A percentile compares a stretch with the other conserved stretches of the same genome.
Evolutionary conservation across 1,140 invertebrate species (phyloP).

Genomic region (Sitodiplosis mosellana): DNA sequence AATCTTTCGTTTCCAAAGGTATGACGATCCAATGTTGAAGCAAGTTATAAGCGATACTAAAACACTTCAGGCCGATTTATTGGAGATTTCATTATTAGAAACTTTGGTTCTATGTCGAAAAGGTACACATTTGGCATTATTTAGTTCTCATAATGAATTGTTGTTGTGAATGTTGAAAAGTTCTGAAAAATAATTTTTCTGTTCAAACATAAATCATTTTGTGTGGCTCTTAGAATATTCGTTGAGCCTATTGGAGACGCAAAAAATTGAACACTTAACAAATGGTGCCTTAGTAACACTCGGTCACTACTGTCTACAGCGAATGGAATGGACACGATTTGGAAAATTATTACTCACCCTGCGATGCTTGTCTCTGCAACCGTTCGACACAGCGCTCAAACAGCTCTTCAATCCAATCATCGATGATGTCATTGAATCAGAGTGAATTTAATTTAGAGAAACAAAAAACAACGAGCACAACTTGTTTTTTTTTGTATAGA

Average conservation of each 20-base stretch:
- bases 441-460: no score
- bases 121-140: no score
- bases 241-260: conserved; percentile 10
- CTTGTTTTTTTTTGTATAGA: no score
- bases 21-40: conserved; percentile 18
- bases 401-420: conserved; percentile 18
- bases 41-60: conserved; percentile 17
- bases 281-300: conserved; percentile 18
- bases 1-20: conserved; percentile 6
- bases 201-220: no score
- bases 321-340: conserved; percentile 18
- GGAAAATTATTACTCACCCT: conserved; percentile 18
- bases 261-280: conserved; percentile 13
- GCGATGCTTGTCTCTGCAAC: conserved; percentile 15
- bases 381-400: conserved; percentile 15
- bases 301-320: conserved; percentile 17
- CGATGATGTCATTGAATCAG: conserved; percentile 7
- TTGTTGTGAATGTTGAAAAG: no score
- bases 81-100: conserved; percentile 41
- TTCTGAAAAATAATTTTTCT: no score
- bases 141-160: no score
- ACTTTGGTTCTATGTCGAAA: conserved; percentile 39
- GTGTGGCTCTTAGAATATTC: conserved; percentile 14
- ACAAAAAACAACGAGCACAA: no score
- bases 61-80: conserved; percentile 29